phyloP scores from a whole-genome alignment of 2,888 invertebrate genomes.

The Amphipoea oculea region DNA sequence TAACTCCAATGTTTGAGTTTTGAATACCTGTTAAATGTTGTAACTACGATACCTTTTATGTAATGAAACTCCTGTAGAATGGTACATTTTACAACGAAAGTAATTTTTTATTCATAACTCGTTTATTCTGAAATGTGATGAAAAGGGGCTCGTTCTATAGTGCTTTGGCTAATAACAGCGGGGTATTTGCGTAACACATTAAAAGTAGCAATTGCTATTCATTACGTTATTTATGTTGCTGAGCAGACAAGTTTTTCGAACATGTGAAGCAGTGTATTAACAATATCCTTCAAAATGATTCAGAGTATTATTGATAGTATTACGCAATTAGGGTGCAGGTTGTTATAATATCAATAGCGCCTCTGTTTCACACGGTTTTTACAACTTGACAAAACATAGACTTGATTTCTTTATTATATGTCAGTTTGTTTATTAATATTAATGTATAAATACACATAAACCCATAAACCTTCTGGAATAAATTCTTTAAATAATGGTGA shows the following conservation, averaged over 20 bases:
- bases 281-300: background rate
- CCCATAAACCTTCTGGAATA: no score
- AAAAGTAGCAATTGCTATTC: background rate
- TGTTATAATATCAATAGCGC: no score
- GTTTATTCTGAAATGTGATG: conserved; percentile 7
- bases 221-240: background rate
- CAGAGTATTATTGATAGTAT: no score
- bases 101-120: conserved; percentile 33
- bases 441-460: no score
- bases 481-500: no score
- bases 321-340: no score
- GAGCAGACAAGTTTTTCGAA: background rate
- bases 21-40: conserved; percentile 18
- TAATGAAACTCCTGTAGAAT: conserved; percentile 16
- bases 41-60: conserved; percentile 4
- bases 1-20: conserved; percentile 27
- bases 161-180: conserved; percentile 1
- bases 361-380: no score
- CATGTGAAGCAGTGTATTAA: background rate
- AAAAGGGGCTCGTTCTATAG: conserved; percentile 7
- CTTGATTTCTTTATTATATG: no score
- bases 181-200: background rate
- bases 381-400: no score
- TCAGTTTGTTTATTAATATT: no score
- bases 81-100: conserved; percentile 15